These are phyloP conservation scores for Thecocarcelia acutangulata DNA, from an alignment of 2,888 invertebrate genomes.

Conservation along the genomic window DNA sequence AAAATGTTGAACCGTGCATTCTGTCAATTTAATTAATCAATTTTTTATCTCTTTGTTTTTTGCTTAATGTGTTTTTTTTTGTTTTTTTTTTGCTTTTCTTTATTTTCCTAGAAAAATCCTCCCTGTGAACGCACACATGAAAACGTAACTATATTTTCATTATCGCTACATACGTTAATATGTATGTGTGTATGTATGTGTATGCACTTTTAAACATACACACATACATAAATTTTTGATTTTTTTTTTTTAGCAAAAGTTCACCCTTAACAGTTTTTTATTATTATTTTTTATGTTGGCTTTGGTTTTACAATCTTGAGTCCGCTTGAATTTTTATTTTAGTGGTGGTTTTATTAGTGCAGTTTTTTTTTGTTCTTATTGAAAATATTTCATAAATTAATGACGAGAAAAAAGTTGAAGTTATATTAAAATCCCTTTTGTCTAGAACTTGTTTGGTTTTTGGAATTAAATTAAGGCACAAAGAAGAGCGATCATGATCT, in stretches of 20 bases:
- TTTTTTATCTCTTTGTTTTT: slow-evolving; percentile 53
- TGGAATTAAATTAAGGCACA: too few relatives aligned
- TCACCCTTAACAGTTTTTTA: slow-evolving; percentile 46
- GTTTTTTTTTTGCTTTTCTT: slow-evolving; percentile 7
- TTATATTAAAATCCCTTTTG: neutral
- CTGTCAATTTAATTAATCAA: slow-evolving; percentile 59
- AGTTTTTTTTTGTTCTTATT: slow-evolving; percentile 1
- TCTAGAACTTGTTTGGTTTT: too few relatives aligned
- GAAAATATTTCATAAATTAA: slow-evolving; percentile 11
- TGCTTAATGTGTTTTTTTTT: slow-evolving; percentile 36
- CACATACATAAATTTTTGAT: slow-evolving; percentile 20
- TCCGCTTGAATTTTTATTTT: slow-evolving; percentile 23
- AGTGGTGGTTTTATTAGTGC: slow-evolving; percentile 35
- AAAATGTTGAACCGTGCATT: slow-evolving; percentile 30
- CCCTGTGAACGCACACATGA: slow-evolving; percentile 13
- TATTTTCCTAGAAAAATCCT: slow-evolving; percentile 35
- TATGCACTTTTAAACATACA: too few relatives aligned
- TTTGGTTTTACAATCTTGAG: slow-evolving; percentile 18
- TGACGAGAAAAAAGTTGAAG: neutral
- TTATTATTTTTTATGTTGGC: slow-evolving; percentile 24
- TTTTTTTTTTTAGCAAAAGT: slow-evolving; percentile 19
- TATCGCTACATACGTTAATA: neutral
- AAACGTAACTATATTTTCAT: neutral
- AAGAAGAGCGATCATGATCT: too few relatives aligned
- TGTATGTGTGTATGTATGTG: neutral